Evolutionary conservation across 2,797 vertebrate genomes (phyloP), one percentile per base, ranked within the genome.

Genomic region (Remorina albescens): DNA sequence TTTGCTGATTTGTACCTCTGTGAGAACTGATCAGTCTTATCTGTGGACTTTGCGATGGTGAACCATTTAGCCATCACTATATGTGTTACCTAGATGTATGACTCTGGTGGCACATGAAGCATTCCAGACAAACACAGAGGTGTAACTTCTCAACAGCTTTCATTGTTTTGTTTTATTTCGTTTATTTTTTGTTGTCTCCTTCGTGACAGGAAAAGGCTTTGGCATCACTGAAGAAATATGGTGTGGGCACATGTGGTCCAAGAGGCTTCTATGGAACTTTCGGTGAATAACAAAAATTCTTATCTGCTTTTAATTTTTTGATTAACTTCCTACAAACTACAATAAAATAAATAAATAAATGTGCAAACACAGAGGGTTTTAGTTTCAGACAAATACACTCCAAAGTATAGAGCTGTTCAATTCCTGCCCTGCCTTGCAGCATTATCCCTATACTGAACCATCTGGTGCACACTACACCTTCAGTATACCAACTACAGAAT

Each of bases 231-330:
- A 96, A 95, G 88, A 99, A 98, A 84, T 99, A 99, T 0, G 98
- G 98, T 1, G 98, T 99, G 80, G 98, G 98, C 0, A 98, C 97
- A 15, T 99, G 97, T 89, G 98, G 98, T 49, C 98, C 98, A 10
- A 92, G 98, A 92, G 98, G 98, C 51, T 99, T 99, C 90, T 99
- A 99, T 83, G 98, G 98, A 82, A 99, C 98, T 0, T 99, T 99
- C 85, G 98, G 98, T 99, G 87, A 89, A 95, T 93, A 4, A 74
- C 30, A 39, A 23, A 21, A 8, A 30, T 13, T 18, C 2, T 25
- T 57, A 2, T 53, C 2, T 47, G 16, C 8, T 28, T 49, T 69
- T 50, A 2, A 5, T 62, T 28, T 21, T n/a, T 53, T 3, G 49
- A 4, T 39, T 39, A 39, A 26, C 4, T 13, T 32, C 28, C 16